Conservation (phyloP, 2,113 vertebrate genomes). For the Ailurus styani region DNA sequence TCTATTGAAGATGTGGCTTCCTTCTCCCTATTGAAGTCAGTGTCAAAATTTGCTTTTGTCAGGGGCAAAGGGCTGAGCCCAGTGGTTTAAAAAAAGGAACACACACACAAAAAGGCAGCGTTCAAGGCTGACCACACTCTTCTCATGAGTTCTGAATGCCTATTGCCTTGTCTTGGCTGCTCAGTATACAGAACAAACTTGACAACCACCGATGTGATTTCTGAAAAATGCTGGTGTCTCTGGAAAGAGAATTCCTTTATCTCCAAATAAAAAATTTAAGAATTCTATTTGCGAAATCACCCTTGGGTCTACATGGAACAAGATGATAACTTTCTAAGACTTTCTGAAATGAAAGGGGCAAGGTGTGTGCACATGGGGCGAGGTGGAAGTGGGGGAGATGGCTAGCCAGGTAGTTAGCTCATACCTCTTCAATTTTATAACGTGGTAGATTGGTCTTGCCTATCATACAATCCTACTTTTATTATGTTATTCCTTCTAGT, state of each 20-base stretch:
- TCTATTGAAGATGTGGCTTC: constrained; percentile 39
- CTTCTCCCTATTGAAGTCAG: constrained; percentile 33
- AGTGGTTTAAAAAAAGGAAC: background rate
- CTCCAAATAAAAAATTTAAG: background rate
- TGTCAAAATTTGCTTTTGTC: constrained; percentile 53
- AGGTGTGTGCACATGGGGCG: background rate
- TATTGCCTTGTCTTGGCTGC: background rate
- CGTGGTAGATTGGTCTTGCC: background rate
- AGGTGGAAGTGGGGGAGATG: background rate
- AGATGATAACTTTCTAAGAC: background rate
- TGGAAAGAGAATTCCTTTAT: background rate
- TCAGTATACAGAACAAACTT: background rate
- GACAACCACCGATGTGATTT: background rate
- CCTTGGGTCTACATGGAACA: background rate
- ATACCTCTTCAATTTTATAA: background rate
- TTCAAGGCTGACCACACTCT: background rate
- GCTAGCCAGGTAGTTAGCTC: background rate
- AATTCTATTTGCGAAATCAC: background rate
- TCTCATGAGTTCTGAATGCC: constrained; percentile 31
- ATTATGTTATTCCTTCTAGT: background rate
- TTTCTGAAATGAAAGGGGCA: background rate
- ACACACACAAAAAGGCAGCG: background rate
- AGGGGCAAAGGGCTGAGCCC: background rate
- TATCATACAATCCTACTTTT: background rate
- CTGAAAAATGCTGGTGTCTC: background rate